These are phyloP conservation scores for Scaptomyza tumidula DNA, from an alignment of 2,888 invertebrate species.

Conservation along the genomic window DNA sequence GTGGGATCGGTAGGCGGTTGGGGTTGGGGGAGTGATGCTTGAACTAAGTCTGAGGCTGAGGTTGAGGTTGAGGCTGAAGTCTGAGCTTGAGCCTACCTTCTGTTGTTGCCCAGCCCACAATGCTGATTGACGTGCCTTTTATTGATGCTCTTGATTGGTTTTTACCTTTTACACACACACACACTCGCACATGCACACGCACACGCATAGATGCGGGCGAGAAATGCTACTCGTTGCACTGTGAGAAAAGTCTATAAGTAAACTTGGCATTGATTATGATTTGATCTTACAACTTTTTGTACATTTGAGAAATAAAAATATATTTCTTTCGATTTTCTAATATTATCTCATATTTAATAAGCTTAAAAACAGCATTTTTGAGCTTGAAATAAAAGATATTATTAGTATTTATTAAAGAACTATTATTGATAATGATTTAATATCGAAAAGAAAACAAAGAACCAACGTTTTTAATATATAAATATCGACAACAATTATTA, in stretches of 20 bases:
- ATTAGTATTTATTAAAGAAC: no score
- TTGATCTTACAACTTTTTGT: no score
- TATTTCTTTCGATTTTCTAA: no score
- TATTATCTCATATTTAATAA: no score
- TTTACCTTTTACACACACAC: constrained; percentile 76
- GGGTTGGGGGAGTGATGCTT: not conserved
- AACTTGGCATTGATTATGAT: no score
- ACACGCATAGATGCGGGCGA: constrained; percentile 52
- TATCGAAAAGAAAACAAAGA: no score
- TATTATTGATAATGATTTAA: no score
- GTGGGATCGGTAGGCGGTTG: not conserved
- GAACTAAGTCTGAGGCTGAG: constrained; percentile 6
- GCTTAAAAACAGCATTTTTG: no score
- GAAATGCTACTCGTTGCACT: constrained; percentile 1
- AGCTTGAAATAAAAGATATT: no score
- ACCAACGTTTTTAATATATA: no score
- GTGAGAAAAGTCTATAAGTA: not conserved
- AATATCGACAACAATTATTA: no score
- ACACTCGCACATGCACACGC: constrained; percentile 7
- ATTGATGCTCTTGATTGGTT: constrained; percentile 85
- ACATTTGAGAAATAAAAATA: no score
- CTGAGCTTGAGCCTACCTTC: constrained; percentile 19
- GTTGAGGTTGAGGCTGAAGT: not conserved
- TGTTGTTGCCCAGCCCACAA: constrained; percentile 31
- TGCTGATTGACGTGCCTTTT: constrained; percentile 84